phyloP scores from a whole-genome alignment of 2,797 vertebrate genomes.

The Siniperca obscura region DNA sequence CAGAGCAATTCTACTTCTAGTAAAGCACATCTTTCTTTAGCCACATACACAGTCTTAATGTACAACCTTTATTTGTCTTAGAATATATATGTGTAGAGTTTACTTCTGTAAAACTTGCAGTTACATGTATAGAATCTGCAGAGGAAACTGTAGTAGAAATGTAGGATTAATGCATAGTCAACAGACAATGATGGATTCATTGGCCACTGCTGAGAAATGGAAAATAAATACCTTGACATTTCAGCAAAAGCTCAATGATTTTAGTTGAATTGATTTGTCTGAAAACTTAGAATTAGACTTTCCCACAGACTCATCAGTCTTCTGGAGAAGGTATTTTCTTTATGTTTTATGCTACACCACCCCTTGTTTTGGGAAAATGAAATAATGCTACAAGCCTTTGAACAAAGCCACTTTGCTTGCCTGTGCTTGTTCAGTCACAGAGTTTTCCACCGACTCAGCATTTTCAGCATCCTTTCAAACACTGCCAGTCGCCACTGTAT shows the following conservation, averaged over 20 bases:
- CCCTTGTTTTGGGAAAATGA: conserved; percentile 39
- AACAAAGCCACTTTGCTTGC: conserved; percentile 37
- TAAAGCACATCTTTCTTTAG: conserved; percentile 24
- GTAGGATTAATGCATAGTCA: conserved; percentile 29
- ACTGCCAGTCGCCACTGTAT: conserved; percentile 54
- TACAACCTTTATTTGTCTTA: not conserved
- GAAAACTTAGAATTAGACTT: conserved; percentile 23
- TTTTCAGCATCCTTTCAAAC: conserved; percentile 57
- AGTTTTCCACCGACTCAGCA: conserved; percentile 64
- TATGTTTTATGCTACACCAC: conserved; percentile 20
- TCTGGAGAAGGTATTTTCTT: conserved; percentile 11
- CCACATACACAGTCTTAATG: not conserved
- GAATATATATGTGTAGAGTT: conserved; percentile 7
- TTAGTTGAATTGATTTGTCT: conserved; percentile 44
- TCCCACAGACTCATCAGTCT: conserved; percentile 29
- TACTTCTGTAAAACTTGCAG: conserved; percentile 15
- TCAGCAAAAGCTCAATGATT: conserved; percentile 52
- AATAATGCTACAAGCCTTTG: conserved; percentile 32
- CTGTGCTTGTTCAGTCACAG: conserved; percentile 46
- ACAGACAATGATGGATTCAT: conserved; percentile 35
- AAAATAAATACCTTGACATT: conserved; percentile 49
- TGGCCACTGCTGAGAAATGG: conserved; percentile 9
- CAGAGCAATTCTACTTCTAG: conserved; percentile 9
- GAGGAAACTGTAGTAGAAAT: conserved; percentile 4
- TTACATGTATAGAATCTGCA: conserved; percentile 4